Percentiles rank a stretch among this genome's conserved stretches.
Evolutionary conservation across 2,113 vertebrate species (phyloP).

Genomic region (Haemorhous mexicanus): DNA sequence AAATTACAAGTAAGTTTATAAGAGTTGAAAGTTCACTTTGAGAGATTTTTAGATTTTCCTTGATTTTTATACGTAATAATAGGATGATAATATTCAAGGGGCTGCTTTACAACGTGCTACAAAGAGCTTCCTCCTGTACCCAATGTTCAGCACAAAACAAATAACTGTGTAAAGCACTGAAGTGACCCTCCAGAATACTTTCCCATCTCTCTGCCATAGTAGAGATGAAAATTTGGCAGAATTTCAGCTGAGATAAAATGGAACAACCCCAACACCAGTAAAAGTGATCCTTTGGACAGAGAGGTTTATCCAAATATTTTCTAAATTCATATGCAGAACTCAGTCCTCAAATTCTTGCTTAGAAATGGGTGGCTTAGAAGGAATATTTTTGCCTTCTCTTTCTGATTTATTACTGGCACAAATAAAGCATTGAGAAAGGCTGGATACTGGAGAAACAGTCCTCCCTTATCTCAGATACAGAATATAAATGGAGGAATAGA

Average conservation of each 20-base stretch:
- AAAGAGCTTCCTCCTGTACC: background rate
- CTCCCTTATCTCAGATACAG: background rate
- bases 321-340: background rate
- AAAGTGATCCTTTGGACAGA: background rate
- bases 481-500: background rate
- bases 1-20: background rate
- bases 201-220: background rate
- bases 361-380: rapidly evolving
- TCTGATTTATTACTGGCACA: background rate
- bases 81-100: background rate
- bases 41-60: background rate
- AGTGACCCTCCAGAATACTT: background rate
- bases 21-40: background rate
- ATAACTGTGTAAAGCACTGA: background rate
- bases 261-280: background rate
- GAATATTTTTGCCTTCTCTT: background rate
- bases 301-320: background rate
- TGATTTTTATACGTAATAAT: background rate
- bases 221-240: background rate
- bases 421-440: background rate
- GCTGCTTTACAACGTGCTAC: background rate
- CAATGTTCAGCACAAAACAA: background rate
- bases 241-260: background rate
- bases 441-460: background rate
- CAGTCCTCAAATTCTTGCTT: background rate